Evolutionary conservation across 2,888 invertebrate genomes (phyloP), one percentile per base, ranked within the genome.

Genomic region (Machimus atricapillus): DNA sequence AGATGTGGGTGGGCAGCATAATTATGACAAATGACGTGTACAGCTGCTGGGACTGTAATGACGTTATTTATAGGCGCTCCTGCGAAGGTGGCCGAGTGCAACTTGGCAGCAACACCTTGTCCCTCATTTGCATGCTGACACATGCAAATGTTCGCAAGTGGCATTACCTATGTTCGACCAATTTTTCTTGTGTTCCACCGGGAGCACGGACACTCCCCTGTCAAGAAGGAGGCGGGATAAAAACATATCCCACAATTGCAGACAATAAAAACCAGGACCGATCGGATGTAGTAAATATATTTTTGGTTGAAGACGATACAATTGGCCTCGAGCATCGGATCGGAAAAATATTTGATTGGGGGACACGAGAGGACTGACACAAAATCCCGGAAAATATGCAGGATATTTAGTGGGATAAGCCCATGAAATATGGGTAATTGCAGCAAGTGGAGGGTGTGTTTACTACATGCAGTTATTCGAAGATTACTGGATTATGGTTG

Each of bases 391-490:
- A 19, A 81, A 40, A 81, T 81, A 52, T 81, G 81, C 81, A 56
- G 81, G 8, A 52, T 34, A 46, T 34, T 56, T 56, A 14, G 34
- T 81, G 31, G 81, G 34, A 81, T 81, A 46, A 56, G 81, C 31
- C n/a, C 27, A 81, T 56, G 81, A 81, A 81, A 81, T 40, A 66
- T 66, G 66, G 19, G 66, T 66, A 66, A 66, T 66, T 66, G 66
- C 66, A 66, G 19, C 66, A 19, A 66, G 27, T 56, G 34, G 37
- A 46, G 27, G n/a, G 79, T 56, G 31, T 56, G 9, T 66, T 66
- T 66, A 66, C 23, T 66, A 66, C 66, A n/a, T 66, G 23, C 66
- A 66, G 66, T 52, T 79, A 79, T 81, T 56, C 8, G 56, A 31
- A 52, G 81, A 81, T 81, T 81, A 56, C 27, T 8, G 56, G 56